A percentile compares a stretch with the other conserved stretches of the same genome.
Conservation (phyloP, 2,888 invertebrate species). For the Zeuzera pyrina region DNA sequence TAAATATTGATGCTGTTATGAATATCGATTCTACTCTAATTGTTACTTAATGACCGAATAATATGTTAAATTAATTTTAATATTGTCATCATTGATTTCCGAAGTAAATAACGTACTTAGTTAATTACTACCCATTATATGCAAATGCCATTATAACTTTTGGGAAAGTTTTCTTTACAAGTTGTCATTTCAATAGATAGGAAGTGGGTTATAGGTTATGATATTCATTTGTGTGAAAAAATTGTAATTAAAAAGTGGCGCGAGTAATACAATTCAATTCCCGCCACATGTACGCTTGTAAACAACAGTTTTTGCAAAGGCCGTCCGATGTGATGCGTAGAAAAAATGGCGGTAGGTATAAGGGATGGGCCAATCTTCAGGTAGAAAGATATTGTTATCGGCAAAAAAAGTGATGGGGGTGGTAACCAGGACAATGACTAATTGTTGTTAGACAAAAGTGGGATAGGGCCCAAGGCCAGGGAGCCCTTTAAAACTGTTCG, state of each 20-base stretch:
- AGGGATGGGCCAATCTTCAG: constrained; percentile 19
- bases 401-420: constrained; percentile 29
- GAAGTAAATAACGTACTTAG: too few relatives aligned
- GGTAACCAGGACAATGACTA: constrained; percentile 32
- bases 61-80: too few relatives aligned
- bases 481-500: constrained; percentile 60
- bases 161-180: too few relatives aligned
- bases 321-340: constrained; percentile 35
- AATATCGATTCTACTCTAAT: too few relatives aligned
- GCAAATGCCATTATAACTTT: too few relatives aligned
- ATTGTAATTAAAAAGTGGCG: background rate
- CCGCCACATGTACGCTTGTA: constrained; percentile 55
- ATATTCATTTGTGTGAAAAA: too few relatives aligned
- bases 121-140: too few relatives aligned
- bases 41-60: too few relatives aligned
- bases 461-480: constrained; percentile 57
- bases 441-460: constrained; percentile 44
- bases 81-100: too few relatives aligned
- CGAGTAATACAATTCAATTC: constrained; percentile 43
- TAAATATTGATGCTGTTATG: too few relatives aligned
- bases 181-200: too few relatives aligned
- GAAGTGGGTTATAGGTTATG: too few relatives aligned
- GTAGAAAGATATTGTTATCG: constrained; percentile 24
- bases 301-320: constrained; percentile 48
- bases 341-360: constrained; percentile 32